Conservation (phyloP, 2,888 invertebrate species). For the Xestia ashworthii region DNA sequence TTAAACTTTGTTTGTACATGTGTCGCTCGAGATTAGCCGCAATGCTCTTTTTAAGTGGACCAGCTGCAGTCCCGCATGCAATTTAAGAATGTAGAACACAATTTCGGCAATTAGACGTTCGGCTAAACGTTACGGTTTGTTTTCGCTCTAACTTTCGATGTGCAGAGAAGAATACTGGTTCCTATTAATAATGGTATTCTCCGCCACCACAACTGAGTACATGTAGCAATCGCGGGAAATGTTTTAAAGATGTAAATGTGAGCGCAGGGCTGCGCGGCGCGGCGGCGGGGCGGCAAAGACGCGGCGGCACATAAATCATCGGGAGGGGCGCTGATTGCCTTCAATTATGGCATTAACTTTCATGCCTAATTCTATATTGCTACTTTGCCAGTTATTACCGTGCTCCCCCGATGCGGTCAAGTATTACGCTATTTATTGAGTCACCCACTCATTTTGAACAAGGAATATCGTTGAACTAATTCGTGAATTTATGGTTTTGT, state of each 20-base stretch:
- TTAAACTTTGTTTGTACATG: conserved; percentile 91
- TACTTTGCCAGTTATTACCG: conserved; percentile 75
- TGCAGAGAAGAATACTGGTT: conserved; percentile 52
- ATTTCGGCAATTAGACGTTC: conserved; percentile 78
- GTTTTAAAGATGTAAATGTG: conserved; percentile 85
- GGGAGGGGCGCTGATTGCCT: conserved; percentile 87
- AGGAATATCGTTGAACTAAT: conserved; percentile 31
- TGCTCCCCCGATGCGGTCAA: conserved; percentile 73
- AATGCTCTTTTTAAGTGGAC: conserved; percentile 90
- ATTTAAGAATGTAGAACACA: conserved; percentile 86
- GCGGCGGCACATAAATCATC: conserved; percentile 83
- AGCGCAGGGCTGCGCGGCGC: conserved; percentile 60
- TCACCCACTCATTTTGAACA: conserved; percentile 28
- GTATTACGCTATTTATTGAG: conserved; percentile 65
- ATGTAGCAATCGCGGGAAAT: conserved; percentile 75
- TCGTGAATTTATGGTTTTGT: conserved; percentile 16
- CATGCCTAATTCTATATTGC: conserved; percentile 86
- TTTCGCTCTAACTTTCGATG: conserved; percentile 38
- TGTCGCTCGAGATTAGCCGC: conserved; percentile 90
- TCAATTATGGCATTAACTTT: conserved; percentile 89
- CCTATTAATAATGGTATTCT: conserved; percentile 65
- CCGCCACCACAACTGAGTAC: conserved; percentile 64
- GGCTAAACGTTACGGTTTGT: conserved; percentile 42
- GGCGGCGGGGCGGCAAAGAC: conserved; percentile 42
- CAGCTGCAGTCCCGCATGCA: conserved; percentile 85